These are phyloP conservation scores for Manis javanica DNA, from an alignment of 2,797 vertebrate genomes.

Conservation along the genomic window DNA sequence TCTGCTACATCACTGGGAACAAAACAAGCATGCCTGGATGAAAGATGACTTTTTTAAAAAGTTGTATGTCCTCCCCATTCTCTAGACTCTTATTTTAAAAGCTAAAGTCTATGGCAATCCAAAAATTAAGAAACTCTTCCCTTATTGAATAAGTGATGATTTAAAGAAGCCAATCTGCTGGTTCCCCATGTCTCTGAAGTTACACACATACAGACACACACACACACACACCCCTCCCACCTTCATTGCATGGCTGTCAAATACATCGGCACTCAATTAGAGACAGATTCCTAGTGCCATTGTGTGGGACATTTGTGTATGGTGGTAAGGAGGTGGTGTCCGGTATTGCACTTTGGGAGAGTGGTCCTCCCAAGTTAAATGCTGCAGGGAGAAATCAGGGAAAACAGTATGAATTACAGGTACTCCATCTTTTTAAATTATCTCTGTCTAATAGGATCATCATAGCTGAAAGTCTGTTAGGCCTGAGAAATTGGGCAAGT, in stretches of 20 bases:
- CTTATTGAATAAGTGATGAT: neutral
- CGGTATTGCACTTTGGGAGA: neutral
- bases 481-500: neutral
- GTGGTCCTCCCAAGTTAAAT: neutral
- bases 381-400: neutral
- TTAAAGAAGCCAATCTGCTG: neutral
- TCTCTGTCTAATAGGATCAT: neutral
- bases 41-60: neutral
- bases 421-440: neutral
- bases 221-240: neutral
- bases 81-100: neutral
- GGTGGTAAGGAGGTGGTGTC: neutral
- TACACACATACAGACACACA: neutral
- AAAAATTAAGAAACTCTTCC: neutral
- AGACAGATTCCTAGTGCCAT: neutral
- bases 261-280: neutral
- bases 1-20: neutral
- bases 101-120: neutral
- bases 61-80: neutral
- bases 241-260: neutral
- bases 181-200: neutral
- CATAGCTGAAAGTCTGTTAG: neutral
- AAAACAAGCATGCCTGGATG: neutral
- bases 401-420: neutral
- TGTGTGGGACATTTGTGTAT: neutral